phyloP scores from a whole-genome alignment of 23 tunicate genomes.

The Trididemnum clinides region DNA sequence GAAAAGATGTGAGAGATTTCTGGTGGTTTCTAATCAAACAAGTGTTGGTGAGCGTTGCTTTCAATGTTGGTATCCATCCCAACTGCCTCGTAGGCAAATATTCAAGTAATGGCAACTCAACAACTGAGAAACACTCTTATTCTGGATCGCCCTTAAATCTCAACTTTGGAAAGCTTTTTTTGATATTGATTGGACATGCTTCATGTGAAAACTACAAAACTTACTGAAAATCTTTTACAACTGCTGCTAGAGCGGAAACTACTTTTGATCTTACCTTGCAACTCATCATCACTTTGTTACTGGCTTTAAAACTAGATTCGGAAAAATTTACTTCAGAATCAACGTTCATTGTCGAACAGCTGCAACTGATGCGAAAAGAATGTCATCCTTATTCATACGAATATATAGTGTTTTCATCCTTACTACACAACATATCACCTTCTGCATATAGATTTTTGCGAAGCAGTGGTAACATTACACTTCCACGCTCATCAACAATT shows the following conservation, averaged over 20 bases:
- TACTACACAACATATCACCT: conserved; percentile 6
- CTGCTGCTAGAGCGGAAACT: not conserved
- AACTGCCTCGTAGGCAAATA: too few species aligned
- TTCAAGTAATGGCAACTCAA: too few species aligned
- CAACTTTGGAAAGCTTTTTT: too few species aligned
- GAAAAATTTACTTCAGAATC: not conserved
- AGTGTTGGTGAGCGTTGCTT: not conserved
- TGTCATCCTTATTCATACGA: not conserved
- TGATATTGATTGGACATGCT: too few species aligned
- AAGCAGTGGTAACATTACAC: not conserved
- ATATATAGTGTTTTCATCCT: not conserved
- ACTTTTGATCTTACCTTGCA: not conserved
- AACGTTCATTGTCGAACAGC: not conserved
- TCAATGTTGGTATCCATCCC: not conserved
- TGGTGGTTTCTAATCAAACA: conserved; percentile 56
- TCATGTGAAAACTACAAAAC: too few species aligned
- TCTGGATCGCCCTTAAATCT: too few species aligned
- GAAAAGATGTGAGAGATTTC: conserved; percentile 40
- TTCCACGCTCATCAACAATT: conserved; percentile 12
- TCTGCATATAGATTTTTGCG: conserved; percentile 16
- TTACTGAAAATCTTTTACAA: not conserved
- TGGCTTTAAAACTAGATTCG: not conserved
- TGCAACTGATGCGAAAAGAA: not conserved
- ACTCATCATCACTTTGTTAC: not conserved
- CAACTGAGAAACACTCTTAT: too few species aligned